phyloP scores from a whole-genome alignment of 2,888 invertebrate species.

The Quadroppia sp. region DNA sequence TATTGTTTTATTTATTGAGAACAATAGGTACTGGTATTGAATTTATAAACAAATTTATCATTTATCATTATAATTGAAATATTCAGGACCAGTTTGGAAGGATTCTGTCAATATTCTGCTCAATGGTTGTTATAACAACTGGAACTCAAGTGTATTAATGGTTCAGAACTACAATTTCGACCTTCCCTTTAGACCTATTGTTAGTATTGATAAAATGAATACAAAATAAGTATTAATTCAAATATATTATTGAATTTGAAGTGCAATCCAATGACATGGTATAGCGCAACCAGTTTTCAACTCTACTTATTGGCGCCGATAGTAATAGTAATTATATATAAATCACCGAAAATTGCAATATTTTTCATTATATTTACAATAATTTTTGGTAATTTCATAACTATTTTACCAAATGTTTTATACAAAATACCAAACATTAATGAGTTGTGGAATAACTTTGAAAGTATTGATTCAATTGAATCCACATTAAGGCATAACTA shows the following conservation, averaged over 20 bases:
- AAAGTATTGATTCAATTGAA: not conserved
- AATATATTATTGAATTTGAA: too few species aligned
- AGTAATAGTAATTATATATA: not conserved
- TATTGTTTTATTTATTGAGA: not conserved
- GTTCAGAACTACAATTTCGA: not conserved
- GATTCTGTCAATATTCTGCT: not conserved
- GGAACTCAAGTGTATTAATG: not conserved
- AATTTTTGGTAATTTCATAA: not conserved
- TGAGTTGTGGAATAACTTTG: not conserved
- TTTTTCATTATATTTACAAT: not conserved
- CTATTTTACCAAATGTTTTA: not conserved
- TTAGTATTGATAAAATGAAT: too few species aligned
- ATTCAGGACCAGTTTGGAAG: not conserved
- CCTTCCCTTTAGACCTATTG: not conserved
- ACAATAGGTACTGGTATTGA: not conserved
- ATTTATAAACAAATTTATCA: not conserved
- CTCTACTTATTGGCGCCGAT: not conserved
- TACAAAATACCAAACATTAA: not conserved
- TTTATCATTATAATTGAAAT: not conserved
- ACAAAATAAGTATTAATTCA: too few species aligned
- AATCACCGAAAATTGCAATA: not conserved
- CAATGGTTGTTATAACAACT: not conserved
- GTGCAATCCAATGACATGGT: not conserved
- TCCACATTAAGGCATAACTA: not conserved
- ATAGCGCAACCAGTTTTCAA: not conserved